Percentiles rank a stretch among this genome's conserved stretches.
phyloP scores from a whole-genome alignment of 2,888 invertebrate species.

The Macrosoma leucophasiata region DNA sequence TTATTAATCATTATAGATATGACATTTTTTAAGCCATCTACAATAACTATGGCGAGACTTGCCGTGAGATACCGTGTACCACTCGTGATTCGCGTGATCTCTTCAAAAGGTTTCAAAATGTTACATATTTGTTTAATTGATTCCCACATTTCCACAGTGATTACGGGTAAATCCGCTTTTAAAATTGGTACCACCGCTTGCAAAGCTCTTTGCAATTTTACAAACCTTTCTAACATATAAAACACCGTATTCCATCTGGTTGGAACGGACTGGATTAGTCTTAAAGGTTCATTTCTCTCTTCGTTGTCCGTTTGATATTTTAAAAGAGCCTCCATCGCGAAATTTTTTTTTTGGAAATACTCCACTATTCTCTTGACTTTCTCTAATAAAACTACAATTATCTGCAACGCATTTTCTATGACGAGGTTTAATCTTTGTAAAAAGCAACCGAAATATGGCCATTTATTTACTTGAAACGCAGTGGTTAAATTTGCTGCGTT shows the following conservation, averaged over 20 bases:
- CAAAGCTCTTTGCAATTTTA: slow-evolving; percentile 14
- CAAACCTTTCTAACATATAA: slow-evolving; percentile 19
- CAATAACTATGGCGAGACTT: slow-evolving; percentile 14
- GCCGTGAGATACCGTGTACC: slow-evolving; percentile 10
- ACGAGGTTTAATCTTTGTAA: slow-evolving; percentile 10
- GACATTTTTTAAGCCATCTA: slow-evolving; percentile 19
- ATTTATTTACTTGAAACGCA: slow-evolving; percentile 1
- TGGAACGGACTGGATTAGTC: slow-evolving; percentile 13
- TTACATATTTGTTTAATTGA: slow-evolving; percentile 16
- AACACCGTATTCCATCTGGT: slow-evolving; percentile 21
- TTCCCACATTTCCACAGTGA: slow-evolving; percentile 15
- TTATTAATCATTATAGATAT: slow-evolving; percentile 9
- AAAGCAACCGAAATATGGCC: slow-evolving; percentile 13
- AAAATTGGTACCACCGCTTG: slow-evolving; percentile 11
- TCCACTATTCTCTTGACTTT: slow-evolving; percentile 16
- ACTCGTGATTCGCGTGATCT: slow-evolving; percentile 15
- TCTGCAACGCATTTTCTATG: slow-evolving; percentile 1
- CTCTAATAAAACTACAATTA: slow-evolving; percentile 14
- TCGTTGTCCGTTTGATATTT: slow-evolving; percentile 8
- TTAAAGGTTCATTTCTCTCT: slow-evolving; percentile 3
- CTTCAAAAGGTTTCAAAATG: slow-evolving; percentile 21
- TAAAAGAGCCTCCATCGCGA: slow-evolving; percentile 8
- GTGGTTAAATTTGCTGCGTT: slow-evolving; percentile 2
- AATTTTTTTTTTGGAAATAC: slow-evolving; percentile 14
- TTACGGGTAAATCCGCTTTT: slow-evolving; percentile 13